Base-by-base conservation (phyloP, 2,113 vertebrate species). In the Daphoenositta chrysoptera region DNA sequence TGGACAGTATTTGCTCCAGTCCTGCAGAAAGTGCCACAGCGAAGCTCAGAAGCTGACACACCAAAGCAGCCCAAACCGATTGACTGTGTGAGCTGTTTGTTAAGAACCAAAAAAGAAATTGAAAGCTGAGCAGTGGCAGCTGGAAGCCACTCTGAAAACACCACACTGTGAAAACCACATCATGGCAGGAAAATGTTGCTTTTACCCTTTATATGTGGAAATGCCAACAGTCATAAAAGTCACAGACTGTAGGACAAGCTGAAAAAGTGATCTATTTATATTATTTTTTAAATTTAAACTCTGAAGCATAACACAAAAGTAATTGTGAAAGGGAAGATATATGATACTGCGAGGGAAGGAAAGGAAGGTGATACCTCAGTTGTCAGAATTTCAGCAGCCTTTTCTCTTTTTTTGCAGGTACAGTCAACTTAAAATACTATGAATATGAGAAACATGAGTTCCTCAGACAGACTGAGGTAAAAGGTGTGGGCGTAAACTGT, bases 81-180 rank as follows among this genome's bases (percentile, higher is more conserved):
- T 44, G 89, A 45, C 71, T 83, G 30, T 83, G 95, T 68, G 87
- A 97, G 77, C 77, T 94, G 42, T 56, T 83, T 85, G 71, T 82
- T 88, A 81, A 96, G 82, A 76, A 93, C 89, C 83, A 93, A 89
- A 80, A 90, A 87, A 90, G 53, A 80, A 65, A 44, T 19, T 69
- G 89, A 44, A 70, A 89, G 61, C 96, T 60, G 83, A 71, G 39
- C 26, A 0, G 56, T 64, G 83, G 71, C 87, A 73, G 82, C 85
- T 83, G 84, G 90, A 89, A 96, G 78, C 93, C 27, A 2, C 83
- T 40, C 69, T 77, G 94, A 42, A 94, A 85, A 80, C 86, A 72
- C 39, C 81, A 70, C 96, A 96, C 97, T 97, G 97, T 97, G 97
- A 97, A 94, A 96, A 92, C 45, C 0, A 0, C 76, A 40, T 83